These are phyloP conservation scores for Dermolepida albohirtum DNA, from an alignment of 2,888 invertebrate genomes.

Conservation along the genomic window DNA sequence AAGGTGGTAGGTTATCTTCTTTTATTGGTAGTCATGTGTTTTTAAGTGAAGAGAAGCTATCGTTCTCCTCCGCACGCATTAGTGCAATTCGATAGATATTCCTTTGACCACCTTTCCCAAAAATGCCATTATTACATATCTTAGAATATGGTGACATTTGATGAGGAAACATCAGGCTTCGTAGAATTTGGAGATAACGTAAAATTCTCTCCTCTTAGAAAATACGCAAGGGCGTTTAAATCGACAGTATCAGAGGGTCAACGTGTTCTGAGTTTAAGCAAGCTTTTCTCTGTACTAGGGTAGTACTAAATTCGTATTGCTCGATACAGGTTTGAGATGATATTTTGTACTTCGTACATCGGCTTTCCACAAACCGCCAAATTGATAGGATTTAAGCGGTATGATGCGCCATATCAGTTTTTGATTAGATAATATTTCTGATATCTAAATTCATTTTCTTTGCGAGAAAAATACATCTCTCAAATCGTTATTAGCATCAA, in stretches of 20 bases:
- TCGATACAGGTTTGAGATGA: no score
- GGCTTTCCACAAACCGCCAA: no score
- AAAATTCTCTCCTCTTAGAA: conserved; percentile 53
- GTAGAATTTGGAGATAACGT: conserved; percentile 51
- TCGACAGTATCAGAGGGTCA: conserved; percentile 50
- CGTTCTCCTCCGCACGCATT: conserved; percentile 19
- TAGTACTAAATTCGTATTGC: conserved; percentile 52
- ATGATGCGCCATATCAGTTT: no score
- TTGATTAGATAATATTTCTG: no score
- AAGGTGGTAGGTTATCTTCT: conserved; percentile 22
- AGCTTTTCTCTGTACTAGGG: conserved; percentile 50
- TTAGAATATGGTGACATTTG: conserved; percentile 45
- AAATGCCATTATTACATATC: conserved; percentile 47
- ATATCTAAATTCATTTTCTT: no score
- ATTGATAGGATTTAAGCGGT: no score
- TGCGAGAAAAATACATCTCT: no score
- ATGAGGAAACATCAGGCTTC: conserved; percentile 42
- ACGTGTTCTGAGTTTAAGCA: conserved; percentile 51
- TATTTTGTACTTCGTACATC: no score
- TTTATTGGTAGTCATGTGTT: conserved; percentile 4
- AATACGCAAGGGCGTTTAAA: conserved; percentile 52
- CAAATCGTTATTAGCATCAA: no score
- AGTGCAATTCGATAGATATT: conserved; percentile 52
- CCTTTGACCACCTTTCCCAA: conserved; percentile 50
- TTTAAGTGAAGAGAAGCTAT: no score